Conservation (phyloP, 1,140 invertebrate species). For the Pseudoatta argentina region DNA sequence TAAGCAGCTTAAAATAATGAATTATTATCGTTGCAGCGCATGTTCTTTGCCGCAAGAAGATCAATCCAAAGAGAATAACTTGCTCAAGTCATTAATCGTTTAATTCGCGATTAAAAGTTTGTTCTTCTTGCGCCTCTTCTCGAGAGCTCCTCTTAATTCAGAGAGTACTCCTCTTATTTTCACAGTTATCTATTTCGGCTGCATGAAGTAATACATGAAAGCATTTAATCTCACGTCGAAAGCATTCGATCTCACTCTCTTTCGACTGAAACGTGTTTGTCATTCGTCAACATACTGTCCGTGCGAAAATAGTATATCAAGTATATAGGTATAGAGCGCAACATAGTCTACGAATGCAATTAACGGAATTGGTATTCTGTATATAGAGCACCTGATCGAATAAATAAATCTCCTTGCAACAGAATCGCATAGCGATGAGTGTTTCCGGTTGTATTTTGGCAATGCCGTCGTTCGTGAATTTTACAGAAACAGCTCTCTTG, state of each 20-base stretch:
- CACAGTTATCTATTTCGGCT: slow-evolving; percentile 88
- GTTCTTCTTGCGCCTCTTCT: background rate
- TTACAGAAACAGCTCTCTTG: slow-evolving; percentile 89
- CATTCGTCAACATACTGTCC: slow-evolving; percentile 3
- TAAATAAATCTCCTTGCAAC: slow-evolving; percentile 92
- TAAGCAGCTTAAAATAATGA: background rate
- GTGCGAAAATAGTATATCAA: background rate
- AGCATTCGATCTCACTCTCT: slow-evolving; percentile 93
- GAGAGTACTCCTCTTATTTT: slow-evolving; percentile 83
- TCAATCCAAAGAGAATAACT: slow-evolving; percentile 2
- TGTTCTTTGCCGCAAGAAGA: background rate
- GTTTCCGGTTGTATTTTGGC: slow-evolving; percentile 91
- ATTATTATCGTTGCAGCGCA: background rate
- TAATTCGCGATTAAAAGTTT: background rate
- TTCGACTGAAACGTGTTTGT: slow-evolving; percentile 89
- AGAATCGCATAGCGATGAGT: slow-evolving; percentile 90
- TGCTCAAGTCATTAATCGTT: background rate
- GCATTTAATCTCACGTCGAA: slow-evolving; percentile 92
- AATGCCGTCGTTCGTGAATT: slow-evolving; percentile 85
- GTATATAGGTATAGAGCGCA: background rate
- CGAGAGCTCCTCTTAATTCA: no score
- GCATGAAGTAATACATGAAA: slow-evolving; percentile 94
- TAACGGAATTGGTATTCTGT: slow-evolving; percentile 38
- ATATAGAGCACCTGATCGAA: slow-evolving; percentile 89
- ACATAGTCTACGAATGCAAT: slow-evolving; percentile 13